Evolutionary conservation across 2,888 invertebrate genomes (phyloP).

Genomic region (Macrosoma leucophasiata): DNA sequence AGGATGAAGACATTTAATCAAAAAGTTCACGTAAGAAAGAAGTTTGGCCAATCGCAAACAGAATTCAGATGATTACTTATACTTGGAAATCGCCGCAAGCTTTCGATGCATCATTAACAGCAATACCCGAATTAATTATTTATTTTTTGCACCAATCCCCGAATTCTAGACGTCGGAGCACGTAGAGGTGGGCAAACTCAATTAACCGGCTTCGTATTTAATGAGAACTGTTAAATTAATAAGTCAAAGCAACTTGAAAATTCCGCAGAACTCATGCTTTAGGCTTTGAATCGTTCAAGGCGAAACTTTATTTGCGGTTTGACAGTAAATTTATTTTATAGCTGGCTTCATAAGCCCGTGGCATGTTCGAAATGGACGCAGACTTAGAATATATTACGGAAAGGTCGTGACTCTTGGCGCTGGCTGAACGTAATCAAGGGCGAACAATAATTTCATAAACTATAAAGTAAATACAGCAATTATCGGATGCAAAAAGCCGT

Average conservation of each 20-base stretch:
- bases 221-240: too few relatives aligned
- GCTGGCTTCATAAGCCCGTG: conserved; percentile 33
- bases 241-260: too few relatives aligned
- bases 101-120: conserved; percentile 64
- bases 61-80: conserved; percentile 70
- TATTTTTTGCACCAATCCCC: conserved; percentile 33
- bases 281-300: conserved; percentile 34
- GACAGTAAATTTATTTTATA: conserved; percentile 55
- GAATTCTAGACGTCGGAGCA: conserved; percentile 22
- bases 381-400: conserved; percentile 19
- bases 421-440: conserved; percentile 5
- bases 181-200: neutral
- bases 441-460: conserved; percentile 30
- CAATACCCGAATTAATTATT: conserved; percentile 63
- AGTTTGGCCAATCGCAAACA: conserved; percentile 52
- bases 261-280: too few relatives aligned
- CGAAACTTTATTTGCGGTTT: conserved; percentile 63
- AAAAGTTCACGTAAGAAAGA: conserved; percentile 47
- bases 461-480: conserved; percentile 66
- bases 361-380: conserved; percentile 18
- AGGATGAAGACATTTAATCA: conserved; percentile 71
- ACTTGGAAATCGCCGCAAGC: conserved; percentile 65
- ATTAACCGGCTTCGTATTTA: too few relatives aligned
- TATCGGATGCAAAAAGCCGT: conserved; percentile 68
- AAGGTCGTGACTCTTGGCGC: conserved; percentile 17